These are phyloP conservation scores for Drosophila histrio DNA, from an alignment of 2,888 invertebrate genomes.

Conservation along the genomic window DNA sequence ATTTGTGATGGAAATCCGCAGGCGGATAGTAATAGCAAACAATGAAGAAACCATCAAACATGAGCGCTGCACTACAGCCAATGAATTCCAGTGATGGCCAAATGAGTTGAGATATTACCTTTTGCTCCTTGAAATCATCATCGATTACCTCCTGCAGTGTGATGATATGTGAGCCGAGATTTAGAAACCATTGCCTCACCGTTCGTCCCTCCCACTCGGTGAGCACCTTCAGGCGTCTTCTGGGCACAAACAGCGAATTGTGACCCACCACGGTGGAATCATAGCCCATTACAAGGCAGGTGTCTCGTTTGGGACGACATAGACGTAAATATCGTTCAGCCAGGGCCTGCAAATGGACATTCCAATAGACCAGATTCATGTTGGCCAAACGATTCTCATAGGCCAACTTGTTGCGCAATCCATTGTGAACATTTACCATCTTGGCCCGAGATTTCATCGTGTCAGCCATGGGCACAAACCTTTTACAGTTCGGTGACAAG, in stretches of 20 bases:
- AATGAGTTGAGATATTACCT: conserved; percentile 28
- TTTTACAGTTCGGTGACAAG: conserved; percentile 8
- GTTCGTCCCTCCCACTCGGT: conserved; percentile 38
- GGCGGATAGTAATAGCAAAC: conserved; percentile 55
- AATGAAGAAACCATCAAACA: conserved; percentile 50
- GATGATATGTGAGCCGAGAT: neutral
- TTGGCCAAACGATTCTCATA: conserved; percentile 22
- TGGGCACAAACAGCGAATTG: conserved; percentile 28
- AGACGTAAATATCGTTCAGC: conserved; percentile 45
- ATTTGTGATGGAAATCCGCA: neutral
- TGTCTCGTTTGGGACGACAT: conserved; percentile 32
- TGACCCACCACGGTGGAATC: conserved; percentile 30
- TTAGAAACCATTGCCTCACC: conserved; percentile 37
- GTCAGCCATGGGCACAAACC: conserved; percentile 17
- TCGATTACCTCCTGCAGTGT: neutral
- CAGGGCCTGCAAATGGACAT: conserved; percentile 38
- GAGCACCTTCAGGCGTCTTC: neutral
- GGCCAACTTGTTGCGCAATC: conserved; percentile 49
- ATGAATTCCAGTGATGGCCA: conserved; percentile 48
- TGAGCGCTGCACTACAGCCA: conserved; percentile 47
- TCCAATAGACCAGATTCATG: conserved; percentile 61
- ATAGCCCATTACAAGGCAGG: conserved; percentile 34
- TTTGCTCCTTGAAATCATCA: neutral
- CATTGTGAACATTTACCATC: conserved; percentile 46
- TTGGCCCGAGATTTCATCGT: neutral